Conservation (phyloP, 2,113 vertebrate genomes). For the Petrocephalus zakoni region DNA sequence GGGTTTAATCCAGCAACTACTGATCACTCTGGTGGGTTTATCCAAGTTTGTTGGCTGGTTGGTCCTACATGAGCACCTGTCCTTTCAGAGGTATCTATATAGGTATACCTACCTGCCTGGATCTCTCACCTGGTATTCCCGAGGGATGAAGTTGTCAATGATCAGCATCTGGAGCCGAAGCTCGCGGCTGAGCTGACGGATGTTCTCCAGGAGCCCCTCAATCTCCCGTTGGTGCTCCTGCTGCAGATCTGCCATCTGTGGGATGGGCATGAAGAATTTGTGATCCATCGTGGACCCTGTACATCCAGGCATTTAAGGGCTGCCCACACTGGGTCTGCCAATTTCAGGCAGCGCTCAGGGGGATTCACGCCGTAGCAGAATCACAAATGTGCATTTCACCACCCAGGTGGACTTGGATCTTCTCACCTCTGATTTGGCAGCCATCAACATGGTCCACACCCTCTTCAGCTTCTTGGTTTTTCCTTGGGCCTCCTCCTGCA, state of each 20-base stretch:
- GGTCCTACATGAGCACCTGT: not conserved
- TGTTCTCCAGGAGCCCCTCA: constrained; percentile 90
- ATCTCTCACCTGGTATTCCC: constrained; percentile 84
- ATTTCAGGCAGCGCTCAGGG: not conserved
- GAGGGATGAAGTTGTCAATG: constrained; percentile 96
- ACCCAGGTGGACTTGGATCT: not conserved
- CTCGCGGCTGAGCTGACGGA: constrained; percentile 90
- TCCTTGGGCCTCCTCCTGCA: constrained; percentile 96
- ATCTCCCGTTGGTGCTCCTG: constrained; percentile 96
- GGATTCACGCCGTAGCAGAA: not conserved
- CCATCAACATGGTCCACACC: constrained; percentile 99
- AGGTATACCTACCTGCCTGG: not conserved
- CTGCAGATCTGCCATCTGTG: constrained; percentile 92
- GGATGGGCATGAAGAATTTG: not conserved
- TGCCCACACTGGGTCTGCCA: not conserved
- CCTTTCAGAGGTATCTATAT: not conserved
- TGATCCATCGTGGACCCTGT: not conserved
- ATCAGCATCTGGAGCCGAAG: constrained; percentile 97
- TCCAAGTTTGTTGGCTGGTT: not conserved
- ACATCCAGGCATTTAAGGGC: not conserved
- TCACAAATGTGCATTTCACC: not conserved
- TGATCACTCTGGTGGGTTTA: not conserved
- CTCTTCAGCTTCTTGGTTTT: constrained; percentile 99
- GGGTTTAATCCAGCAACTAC: not conserved
- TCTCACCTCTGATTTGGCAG: constrained; percentile 91